These are phyloP conservation scores for Canis aureus DNA, from an alignment of 2,113 vertebrate species.

Conservation along the genomic window DNA sequence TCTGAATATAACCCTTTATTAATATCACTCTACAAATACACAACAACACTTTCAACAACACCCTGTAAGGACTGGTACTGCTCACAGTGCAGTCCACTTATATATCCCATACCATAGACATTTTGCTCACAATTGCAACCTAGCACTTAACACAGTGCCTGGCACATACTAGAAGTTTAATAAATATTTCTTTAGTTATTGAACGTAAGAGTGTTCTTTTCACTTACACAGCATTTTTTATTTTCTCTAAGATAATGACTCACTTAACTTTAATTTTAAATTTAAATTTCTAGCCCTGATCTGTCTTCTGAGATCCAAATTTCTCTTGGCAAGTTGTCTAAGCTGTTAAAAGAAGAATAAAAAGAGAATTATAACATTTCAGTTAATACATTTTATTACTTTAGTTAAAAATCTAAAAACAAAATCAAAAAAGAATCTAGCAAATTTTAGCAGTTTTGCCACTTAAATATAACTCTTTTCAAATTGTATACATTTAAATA, in stretches of 20 bases:
- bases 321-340: neutral
- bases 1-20: neutral
- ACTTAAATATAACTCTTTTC: slow-evolving; percentile 6
- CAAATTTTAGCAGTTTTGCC: neutral
- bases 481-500: neutral
- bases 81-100: neutral
- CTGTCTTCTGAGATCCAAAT: slow-evolving; percentile 6
- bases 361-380: neutral
- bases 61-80: neutral
- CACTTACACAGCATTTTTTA: neutral
- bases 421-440: neutral
- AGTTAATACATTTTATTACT: neutral
- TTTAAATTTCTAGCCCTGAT: neutral
- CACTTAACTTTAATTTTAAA: neutral
- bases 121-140: neutral
- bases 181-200: neutral
- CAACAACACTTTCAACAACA: neutral
- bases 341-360: slow-evolving; percentile 4
- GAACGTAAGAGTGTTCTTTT: neutral
- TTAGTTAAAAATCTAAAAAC: neutral
- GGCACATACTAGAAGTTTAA: neutral
- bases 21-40: neutral
- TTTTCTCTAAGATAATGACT: neutral
- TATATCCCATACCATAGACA: neutral
- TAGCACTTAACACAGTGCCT: neutral